A percentile compares a stretch with the other conserved stretches of the same genome.
Conservation (phyloP, 2,888 invertebrate species). For the Suillia variegata region DNA sequence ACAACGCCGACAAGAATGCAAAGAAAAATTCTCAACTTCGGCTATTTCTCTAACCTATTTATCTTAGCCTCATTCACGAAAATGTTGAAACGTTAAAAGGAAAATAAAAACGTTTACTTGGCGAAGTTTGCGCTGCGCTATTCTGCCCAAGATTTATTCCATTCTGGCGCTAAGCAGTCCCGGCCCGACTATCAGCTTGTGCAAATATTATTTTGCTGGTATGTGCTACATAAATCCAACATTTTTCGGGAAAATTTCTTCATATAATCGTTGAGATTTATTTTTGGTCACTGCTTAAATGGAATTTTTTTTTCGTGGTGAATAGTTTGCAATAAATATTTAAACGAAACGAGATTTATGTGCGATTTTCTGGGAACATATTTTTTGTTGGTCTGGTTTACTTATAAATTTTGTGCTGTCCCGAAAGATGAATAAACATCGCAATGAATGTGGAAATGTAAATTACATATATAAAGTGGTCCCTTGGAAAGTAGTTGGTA, state of each 20-base stretch:
- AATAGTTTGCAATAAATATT: background rate
- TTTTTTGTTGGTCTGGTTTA: no score
- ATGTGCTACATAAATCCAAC: background rate
- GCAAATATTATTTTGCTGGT: background rate
- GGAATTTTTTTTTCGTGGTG: background rate
- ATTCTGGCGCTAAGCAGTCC: background rate
- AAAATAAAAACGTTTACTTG: background rate
- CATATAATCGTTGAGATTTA: slow-evolving; percentile 1
- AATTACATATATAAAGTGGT: no score
- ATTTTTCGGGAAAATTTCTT: background rate
- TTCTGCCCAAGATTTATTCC: background rate
- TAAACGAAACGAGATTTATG: background rate
- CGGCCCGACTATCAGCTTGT: background rate
- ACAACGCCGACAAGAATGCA: background rate
- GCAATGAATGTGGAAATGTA: no score
- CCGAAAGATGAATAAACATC: no score
- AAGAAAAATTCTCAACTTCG: no score
- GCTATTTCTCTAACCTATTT: no score
- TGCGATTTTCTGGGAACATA: background rate
- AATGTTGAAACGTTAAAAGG: background rate
- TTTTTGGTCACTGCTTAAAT: background rate
- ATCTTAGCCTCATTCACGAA: no score
- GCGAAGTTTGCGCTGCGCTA: background rate
- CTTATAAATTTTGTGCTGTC: no score
- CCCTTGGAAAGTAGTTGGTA: no score